Conservation (phyloP, 2,113 vertebrate genomes). For the Sprattus sprattus region DNA sequence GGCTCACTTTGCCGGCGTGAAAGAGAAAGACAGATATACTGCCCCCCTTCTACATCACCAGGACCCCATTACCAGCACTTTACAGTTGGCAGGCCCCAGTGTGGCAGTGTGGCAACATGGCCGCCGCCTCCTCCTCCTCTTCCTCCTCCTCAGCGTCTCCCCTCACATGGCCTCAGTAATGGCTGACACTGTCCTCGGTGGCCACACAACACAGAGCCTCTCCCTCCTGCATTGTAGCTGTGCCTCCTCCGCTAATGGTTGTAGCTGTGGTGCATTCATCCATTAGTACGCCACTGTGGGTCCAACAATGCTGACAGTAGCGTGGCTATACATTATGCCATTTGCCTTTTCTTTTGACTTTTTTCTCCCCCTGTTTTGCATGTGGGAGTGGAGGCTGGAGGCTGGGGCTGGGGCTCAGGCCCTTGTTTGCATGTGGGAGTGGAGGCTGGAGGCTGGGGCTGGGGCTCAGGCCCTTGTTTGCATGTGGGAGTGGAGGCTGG, state of each 20-base stretch:
- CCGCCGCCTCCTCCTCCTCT: background rate
- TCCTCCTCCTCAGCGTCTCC: background rate
- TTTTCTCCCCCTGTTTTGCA: no score
- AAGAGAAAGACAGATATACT: conserved; percentile 30
- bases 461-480: no score
- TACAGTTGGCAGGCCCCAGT: background rate
- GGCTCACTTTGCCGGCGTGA: background rate
- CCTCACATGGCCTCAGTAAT: background rate
- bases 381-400: no score
- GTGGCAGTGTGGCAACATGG: background rate
- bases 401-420: no score
- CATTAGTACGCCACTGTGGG: background rate
- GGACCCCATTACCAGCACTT: conserved; percentile 4
- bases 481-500: no score
- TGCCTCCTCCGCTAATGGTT: background rate
- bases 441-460: no score
- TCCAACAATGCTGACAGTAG: no score
- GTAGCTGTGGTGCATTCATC: background rate
- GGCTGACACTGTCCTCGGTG: background rate
- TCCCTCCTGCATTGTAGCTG: no score
- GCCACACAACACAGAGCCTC: background rate
- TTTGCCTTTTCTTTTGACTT: no score
- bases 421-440: no score
- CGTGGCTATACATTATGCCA: no score
- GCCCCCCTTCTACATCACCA: conserved; percentile 3